phyloP scores from a whole-genome alignment of 2,888 invertebrate species.

The Leptopilina myrica region DNA sequence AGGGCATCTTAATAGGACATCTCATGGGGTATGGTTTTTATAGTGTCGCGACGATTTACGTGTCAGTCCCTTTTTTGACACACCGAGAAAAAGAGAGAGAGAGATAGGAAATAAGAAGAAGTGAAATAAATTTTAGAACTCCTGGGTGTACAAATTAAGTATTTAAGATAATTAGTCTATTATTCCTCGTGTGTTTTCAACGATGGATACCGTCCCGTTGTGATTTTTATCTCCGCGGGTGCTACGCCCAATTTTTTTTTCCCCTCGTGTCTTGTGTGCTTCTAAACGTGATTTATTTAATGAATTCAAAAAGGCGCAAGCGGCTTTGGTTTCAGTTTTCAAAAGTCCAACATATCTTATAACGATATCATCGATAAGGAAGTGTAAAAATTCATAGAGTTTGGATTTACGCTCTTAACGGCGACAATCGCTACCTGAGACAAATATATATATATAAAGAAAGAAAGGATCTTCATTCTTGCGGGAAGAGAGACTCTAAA shows the following conservation, averaged over 20 bases:
- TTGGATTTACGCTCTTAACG: constrained; percentile 15
- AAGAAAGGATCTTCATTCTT: constrained; percentile 9
- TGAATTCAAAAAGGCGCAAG: constrained; percentile 25
- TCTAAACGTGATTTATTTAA: constrained; percentile 42
- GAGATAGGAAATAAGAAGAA: not conserved
- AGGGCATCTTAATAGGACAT: constrained; percentile 7
- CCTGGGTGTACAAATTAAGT: constrained; percentile 45
- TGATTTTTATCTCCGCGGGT: constrained; percentile 41
- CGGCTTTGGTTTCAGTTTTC: constrained; percentile 21
- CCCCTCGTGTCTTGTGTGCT: not conserved
- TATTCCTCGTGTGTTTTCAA: constrained; percentile 36
- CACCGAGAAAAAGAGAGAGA: not conserved
- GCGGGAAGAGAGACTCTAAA: not conserved
- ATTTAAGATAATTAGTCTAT: constrained; percentile 45
- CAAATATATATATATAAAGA: not conserved
- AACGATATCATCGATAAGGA: constrained; percentile 38
- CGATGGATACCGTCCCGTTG: constrained; percentile 12
- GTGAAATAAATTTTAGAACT: not conserved
- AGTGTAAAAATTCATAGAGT: constrained; percentile 40
- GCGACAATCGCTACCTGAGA: constrained; percentile 37
- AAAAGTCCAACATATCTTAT: constrained; percentile 32
- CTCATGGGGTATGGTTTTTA: not conserved
- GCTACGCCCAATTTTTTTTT: constrained; percentile 25
- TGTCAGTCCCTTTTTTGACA: not conserved
- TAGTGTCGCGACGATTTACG: not conserved